Percentiles rank a stretch among this genome's conserved stretches.
Conservation (phyloP, 2,888 invertebrate genomes). For the Oscheius sp. region DNA sequence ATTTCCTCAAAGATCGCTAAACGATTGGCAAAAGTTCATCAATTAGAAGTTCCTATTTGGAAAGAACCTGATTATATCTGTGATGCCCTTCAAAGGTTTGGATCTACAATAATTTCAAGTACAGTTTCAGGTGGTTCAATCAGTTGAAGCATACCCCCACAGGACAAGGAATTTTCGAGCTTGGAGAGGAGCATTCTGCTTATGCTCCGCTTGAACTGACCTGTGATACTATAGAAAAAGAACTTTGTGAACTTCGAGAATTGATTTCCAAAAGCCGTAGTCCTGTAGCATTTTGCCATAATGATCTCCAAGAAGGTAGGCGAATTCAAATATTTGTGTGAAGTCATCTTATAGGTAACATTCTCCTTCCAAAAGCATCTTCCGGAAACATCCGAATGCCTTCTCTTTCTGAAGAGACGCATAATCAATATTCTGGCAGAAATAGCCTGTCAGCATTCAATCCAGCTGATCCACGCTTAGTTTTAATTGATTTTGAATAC, state of each 20-base stretch:
- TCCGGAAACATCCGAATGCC: constrained; percentile 71
- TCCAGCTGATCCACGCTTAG: constrained; percentile 76
- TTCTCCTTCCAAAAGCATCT: constrained; percentile 73
- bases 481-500: constrained; percentile 92
- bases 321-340: not conserved
- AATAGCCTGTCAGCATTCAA: constrained; percentile 71
- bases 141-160: constrained; percentile 63
- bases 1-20: constrained; percentile 87
- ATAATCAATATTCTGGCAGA: constrained; percentile 32
- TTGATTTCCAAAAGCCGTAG: constrained; percentile 76
- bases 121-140: constrained; percentile 66
- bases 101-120: not conserved
- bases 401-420: constrained; percentile 61
- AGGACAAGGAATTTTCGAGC: constrained; percentile 54
- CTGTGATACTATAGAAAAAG: constrained; percentile 52
- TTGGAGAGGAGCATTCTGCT: constrained; percentile 56
- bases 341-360: constrained; percentile 70
- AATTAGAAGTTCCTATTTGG: constrained; percentile 88
- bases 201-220: constrained; percentile 57
- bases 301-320: constrained; percentile 74
- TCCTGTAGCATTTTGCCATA: constrained; percentile 80
- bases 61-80: constrained; percentile 96
- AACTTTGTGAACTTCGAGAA: constrained; percentile 51
- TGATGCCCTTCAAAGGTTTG: constrained; percentile 81
- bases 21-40: constrained; percentile 88